Evolutionary conservation across 1,140 invertebrate genomes (phyloP).

Genomic region (Copidosoma floridanum): DNA sequence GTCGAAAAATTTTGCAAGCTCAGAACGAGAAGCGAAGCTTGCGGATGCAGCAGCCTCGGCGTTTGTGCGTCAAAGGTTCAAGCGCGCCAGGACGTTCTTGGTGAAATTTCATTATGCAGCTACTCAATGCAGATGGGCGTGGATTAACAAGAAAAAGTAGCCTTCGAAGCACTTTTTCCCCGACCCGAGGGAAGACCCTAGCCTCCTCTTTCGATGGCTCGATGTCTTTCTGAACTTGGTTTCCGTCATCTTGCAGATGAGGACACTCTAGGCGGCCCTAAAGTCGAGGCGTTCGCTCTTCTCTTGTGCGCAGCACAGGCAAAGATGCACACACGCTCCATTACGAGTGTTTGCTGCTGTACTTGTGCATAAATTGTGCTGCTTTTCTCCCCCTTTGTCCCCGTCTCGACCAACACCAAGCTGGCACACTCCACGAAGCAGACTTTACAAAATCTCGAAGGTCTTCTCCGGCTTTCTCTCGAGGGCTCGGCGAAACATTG

Average conservation of each 20-base stretch:
- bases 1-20: too few species aligned
- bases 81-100: too few species aligned
- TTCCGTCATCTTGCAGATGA: conserved; percentile 18
- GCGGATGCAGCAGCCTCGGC: conserved; percentile 3
- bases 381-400: too few species aligned
- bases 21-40: conserved; percentile 17
- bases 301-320: conserved; percentile 32
- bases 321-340: conserved; percentile 40
- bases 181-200: too few species aligned
- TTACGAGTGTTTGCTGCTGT: conserved; percentile 50
- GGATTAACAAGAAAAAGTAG: conserved; percentile 50
- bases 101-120: conserved; percentile 43
- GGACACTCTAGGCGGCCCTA: conserved; percentile 27
- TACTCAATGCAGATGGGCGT: conserved; percentile 48
- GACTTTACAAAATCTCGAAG: conserved; percentile 45
- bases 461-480: conserved; percentile 27
- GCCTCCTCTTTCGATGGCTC: too few species aligned
- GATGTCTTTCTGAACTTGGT: conserved; percentile 28
- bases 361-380: conserved; percentile 52
- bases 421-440: conserved; percentile 25
- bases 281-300: conserved; percentile 32
- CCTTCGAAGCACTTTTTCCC: conserved; percentile 50
- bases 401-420: conserved; percentile 13
- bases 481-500: conserved; percentile 20
- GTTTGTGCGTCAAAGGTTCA: conserved; percentile 17